phyloP scores from a whole-genome alignment of 2,797 vertebrate genomes.

The Mus spretus region DNA sequence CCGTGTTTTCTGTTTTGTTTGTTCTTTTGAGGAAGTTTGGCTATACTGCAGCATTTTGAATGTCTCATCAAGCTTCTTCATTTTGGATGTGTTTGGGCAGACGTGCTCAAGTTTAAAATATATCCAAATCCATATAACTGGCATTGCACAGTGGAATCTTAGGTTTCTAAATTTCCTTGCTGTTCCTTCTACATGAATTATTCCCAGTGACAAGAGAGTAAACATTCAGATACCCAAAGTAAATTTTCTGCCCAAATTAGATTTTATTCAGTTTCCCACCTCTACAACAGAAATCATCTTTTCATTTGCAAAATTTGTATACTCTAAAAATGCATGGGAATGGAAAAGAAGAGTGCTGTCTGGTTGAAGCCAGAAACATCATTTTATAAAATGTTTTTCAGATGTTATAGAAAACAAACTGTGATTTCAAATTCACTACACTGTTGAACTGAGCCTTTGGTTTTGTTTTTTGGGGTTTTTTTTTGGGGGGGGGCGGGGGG shows the following conservation, averaged over 20 bases:
- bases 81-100: constrained; percentile 52
- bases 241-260: constrained; percentile 67
- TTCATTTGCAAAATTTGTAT: constrained; percentile 70
- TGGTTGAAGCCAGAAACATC: constrained; percentile 66
- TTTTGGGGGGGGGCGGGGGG: too few species aligned
- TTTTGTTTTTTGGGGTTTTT: not conserved
- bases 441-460: not conserved
- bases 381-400: constrained; percentile 64
- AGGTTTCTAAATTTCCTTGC: constrained; percentile 56
- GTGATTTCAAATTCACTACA: constrained; percentile 55
- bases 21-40: constrained; percentile 12
- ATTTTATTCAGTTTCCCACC: constrained; percentile 73
- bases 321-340: constrained; percentile 75
- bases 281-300: constrained; percentile 62
- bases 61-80: constrained; percentile 19
- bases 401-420: constrained; percentile 55
- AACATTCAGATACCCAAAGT: constrained; percentile 59
- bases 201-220: constrained; percentile 66
- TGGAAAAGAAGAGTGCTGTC: constrained; percentile 38
- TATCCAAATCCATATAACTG: not conserved
- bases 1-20: not conserved
- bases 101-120: constrained; percentile 38
- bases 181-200: constrained; percentile 41
- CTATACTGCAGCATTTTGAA: constrained; percentile 19
- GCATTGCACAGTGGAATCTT: not conserved